Evolutionary conservation across 1,140 invertebrate genomes (phyloP).

Genomic region (Polypedilum pembai): DNA sequence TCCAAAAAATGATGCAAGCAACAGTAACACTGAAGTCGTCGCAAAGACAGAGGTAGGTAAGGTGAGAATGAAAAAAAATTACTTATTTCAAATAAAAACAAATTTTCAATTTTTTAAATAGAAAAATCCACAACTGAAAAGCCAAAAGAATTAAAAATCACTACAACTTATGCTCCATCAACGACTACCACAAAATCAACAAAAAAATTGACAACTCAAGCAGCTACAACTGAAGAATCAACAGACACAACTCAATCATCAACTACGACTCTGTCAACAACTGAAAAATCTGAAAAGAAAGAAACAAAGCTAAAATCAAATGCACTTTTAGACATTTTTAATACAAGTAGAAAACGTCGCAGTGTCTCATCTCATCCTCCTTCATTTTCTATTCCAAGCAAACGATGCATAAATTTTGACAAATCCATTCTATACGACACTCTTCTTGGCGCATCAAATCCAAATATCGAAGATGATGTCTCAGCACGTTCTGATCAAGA

Average conservation of each 20-base stretch:
- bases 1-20: neutral
- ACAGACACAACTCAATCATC: neutral
- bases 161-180: neutral
- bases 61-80: constrained; percentile 1
- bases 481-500: constrained; percentile 5
- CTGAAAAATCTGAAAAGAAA: neutral
- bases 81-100: neutral
- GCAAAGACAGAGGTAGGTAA: neutral
- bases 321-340: neutral
- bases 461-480: neutral
- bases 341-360: neutral
- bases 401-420: neutral
- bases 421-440: neutral
- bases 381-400: neutral
- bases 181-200: neutral
- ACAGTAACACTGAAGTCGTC: neutral
- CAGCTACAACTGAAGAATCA: neutral
- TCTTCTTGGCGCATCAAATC: neutral
- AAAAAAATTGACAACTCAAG: neutral
- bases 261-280: neutral
- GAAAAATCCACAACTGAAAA: neutral
- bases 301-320: neutral
- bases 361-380: neutral
- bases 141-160: neutral
- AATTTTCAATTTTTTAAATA: neutral